phyloP scores from a whole-genome alignment of 1,140 invertebrate genomes.

The Neodiprion virginianus region DNA sequence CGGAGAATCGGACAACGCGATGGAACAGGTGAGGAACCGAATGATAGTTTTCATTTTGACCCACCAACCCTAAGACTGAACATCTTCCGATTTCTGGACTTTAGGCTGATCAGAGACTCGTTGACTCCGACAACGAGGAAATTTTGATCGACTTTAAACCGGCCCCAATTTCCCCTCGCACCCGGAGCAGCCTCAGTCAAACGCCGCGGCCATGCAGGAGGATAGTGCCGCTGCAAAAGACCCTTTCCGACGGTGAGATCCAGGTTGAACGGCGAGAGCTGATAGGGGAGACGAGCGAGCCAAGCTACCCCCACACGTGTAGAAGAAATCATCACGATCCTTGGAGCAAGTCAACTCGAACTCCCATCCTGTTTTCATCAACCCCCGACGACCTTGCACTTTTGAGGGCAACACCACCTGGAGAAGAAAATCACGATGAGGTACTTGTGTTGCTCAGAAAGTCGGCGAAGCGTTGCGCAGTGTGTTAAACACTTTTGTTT shows the following conservation, averaged over 20 bases:
- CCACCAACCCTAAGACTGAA: constrained; percentile 34
- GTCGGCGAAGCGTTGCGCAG: no score
- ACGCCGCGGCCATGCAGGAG: constrained; percentile 60
- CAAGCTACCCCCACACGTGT: constrained; percentile 58
- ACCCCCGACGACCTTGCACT: constrained; percentile 58
- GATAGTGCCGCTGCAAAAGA: constrained; percentile 75
- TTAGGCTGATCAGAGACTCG: constrained; percentile 35
- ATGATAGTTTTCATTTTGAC: constrained; percentile 17
- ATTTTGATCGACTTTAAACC: constrained; percentile 89
- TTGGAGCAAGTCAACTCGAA: constrained; percentile 51
- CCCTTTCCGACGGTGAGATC: constrained; percentile 82
- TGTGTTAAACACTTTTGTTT: background rate
- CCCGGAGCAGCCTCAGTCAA: constrained; percentile 60
- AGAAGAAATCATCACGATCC: constrained; percentile 55
- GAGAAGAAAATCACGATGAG: constrained; percentile 56
- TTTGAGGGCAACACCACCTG: constrained; percentile 46
- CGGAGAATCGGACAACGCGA: constrained; percentile 14
- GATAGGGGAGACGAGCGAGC: constrained; percentile 54
- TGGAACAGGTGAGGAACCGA: constrained; percentile 21
- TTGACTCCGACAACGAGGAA: constrained; percentile 74
- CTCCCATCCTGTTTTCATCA: constrained; percentile 59
- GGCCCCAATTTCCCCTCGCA: constrained; percentile 67
- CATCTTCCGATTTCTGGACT: constrained; percentile 13
- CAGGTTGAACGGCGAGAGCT: constrained; percentile 67
- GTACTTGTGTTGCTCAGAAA: constrained; percentile 29